These are phyloP conservation scores for Phocoena phocoena DNA, from an alignment of 2,113 vertebrate species.

Conservation along the genomic window DNA sequence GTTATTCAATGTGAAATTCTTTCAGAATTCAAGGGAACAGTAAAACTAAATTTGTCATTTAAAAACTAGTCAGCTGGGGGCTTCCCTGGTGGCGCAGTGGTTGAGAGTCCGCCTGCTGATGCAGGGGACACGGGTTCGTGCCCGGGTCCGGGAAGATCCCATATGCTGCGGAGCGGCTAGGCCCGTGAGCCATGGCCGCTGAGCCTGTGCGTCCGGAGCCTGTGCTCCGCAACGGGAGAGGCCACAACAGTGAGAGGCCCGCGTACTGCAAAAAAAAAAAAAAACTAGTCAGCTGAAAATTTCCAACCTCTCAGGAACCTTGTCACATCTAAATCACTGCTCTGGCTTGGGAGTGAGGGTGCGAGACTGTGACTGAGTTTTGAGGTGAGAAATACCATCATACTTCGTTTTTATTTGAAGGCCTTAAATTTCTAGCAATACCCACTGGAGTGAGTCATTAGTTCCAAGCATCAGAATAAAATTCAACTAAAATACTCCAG, in stretches of 20 bases:
- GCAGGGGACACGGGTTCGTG: too few species aligned
- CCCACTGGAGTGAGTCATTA: neutral
- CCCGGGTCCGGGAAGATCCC: too few species aligned
- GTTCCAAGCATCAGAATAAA: neutral
- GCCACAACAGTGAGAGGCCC: too few species aligned
- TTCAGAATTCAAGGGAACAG: conserved; percentile 11
- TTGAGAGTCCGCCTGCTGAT: too few species aligned
- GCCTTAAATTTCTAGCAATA: neutral
- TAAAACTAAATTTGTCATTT: conserved; percentile 55
- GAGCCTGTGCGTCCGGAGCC: too few species aligned
- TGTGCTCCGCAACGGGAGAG: too few species aligned
- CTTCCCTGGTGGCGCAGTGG: too few species aligned
- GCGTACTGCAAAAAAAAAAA: too few species aligned
- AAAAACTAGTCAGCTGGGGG: neutral
- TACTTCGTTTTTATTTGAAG: neutral
- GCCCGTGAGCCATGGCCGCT: too few species aligned
- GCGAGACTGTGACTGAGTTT: neutral
- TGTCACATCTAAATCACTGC: neutral
- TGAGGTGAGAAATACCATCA: neutral
- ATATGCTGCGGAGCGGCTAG: too few species aligned
- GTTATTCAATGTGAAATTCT: neutral
- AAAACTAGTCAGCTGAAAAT: neutral
- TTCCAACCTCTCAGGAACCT: neutral
- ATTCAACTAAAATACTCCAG: neutral
- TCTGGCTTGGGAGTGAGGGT: neutral